phyloP scores from a whole-genome alignment of 2,888 invertebrate species.

The Drosophila nr. fundita region DNA sequence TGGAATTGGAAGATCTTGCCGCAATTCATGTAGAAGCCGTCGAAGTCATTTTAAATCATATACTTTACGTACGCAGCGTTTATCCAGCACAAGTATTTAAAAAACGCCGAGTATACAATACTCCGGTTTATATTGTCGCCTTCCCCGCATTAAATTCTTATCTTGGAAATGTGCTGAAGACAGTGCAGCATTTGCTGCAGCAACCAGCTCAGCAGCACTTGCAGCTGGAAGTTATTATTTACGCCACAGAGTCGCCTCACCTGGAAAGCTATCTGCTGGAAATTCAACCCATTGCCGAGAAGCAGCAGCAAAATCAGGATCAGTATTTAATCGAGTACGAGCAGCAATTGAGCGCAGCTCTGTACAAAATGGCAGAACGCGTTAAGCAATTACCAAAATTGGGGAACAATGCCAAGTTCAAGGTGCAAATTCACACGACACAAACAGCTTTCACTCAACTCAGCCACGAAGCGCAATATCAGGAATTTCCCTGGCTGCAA shows the following conservation, averaged over 20 bases:
- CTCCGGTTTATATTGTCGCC: conserved; percentile 79
- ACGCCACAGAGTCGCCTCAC: conserved; percentile 54
- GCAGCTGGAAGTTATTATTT: conserved; percentile 77
- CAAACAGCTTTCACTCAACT: conserved; percentile 77
- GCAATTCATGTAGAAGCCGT: conserved; percentile 82
- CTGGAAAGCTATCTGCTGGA: conserved; percentile 67
- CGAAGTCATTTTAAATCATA: conserved; percentile 82
- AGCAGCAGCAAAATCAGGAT: conserved; percentile 49
- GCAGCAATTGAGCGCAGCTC: conserved; percentile 76
- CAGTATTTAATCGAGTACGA: conserved; percentile 81
- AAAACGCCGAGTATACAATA: conserved; percentile 81
- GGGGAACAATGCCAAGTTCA: conserved; percentile 73
- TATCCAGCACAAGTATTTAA: conserved; percentile 83
- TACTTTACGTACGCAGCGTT: conserved; percentile 80
- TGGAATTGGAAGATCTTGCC: conserved; percentile 44
- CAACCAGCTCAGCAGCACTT: conserved; percentile 58
- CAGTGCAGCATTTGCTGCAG: conserved; percentile 69
- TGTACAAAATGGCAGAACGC: conserved; percentile 78
- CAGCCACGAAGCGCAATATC: conserved; percentile 74
- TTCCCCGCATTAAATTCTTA: conserved; percentile 83
- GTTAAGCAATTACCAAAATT: conserved; percentile 76
- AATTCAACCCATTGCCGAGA: conserved; percentile 13
- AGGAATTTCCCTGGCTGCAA: conserved; percentile 84
- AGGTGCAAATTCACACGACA: conserved; percentile 80
- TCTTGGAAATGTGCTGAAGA: conserved; percentile 71